A percentile compares a stretch with the other conserved stretches of the same genome.
Evolutionary conservation across 2,797 vertebrate genomes (phyloP).

Genomic region (Eulemur albifrons): DNA sequence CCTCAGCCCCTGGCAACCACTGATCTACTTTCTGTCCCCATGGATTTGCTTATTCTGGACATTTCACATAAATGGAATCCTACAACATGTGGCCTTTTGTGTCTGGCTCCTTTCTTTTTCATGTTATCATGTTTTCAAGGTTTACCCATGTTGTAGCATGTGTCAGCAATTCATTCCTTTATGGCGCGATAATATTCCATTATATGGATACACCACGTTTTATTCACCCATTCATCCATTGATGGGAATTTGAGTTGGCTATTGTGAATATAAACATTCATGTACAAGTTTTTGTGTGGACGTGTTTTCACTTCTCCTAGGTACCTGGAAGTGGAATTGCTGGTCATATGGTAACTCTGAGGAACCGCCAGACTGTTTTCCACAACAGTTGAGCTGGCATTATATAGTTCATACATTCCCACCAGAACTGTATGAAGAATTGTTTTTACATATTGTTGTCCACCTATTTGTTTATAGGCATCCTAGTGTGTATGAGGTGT

Average conservation of each 20-base stretch:
- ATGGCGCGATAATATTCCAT: neutral
- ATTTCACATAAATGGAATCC: neutral
- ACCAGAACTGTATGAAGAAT: neutral
- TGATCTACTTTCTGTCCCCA: neutral
- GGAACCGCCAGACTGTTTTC: neutral
- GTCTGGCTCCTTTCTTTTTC: neutral
- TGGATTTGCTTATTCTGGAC: neutral
- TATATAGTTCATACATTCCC: neutral
- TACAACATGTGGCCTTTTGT: neutral
- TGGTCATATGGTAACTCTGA: neutral
- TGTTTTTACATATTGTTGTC: neutral
- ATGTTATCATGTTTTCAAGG: neutral
- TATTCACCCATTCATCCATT: neutral
- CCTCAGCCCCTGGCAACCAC: neutral
- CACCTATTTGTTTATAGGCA: neutral
- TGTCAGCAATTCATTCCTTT: neutral
- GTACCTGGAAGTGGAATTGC: neutral
- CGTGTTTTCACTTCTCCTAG: neutral
- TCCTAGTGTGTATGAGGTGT: neutral
- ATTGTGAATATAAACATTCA: neutral
- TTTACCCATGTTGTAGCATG: neutral
- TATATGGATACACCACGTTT: neutral
- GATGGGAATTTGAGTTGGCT: neutral
- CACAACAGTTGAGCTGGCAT: neutral
- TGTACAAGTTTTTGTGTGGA: neutral